Conservation (phyloP, 2,113 vertebrate species). For the Zootoca vivipara region DNA sequence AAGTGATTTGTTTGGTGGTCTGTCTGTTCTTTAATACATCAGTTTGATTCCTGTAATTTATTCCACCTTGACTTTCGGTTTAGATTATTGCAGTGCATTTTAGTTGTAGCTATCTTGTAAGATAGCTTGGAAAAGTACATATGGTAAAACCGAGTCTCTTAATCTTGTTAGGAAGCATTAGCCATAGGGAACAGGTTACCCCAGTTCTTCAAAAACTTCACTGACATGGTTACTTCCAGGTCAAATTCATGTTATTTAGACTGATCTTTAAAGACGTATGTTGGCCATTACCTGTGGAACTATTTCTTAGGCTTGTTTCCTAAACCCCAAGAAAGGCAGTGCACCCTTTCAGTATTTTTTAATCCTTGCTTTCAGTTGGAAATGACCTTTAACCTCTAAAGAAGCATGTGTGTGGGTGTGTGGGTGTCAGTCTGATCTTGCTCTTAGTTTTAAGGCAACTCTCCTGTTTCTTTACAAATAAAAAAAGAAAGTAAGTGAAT, state of each 20-base stretch:
- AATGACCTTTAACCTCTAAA: constrained; percentile 6
- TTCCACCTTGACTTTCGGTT: constrained; percentile 13
- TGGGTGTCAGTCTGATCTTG: neutral
- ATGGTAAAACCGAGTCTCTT: neutral
- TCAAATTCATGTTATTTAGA: constrained; percentile 20
- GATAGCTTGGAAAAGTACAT: neutral
- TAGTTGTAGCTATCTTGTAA: neutral
- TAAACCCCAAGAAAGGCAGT: neutral
- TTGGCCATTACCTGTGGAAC: constrained; percentile 6
- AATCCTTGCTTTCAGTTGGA: constrained; percentile 13
- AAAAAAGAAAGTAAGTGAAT: neutral
- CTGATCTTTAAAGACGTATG: constrained; percentile 13
- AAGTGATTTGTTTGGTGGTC: neutral
- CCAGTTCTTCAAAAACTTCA: constrained; percentile 6
- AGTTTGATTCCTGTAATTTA: neutral
- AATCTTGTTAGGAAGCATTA: constrained; percentile 6
- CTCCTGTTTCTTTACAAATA: neutral
- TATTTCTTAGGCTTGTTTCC: constrained; percentile 9
- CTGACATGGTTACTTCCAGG: constrained; percentile 21
- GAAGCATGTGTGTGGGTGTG: neutral
- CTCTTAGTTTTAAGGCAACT: neutral
- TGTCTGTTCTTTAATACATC: constrained; percentile 9
- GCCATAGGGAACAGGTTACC: constrained; percentile 15
- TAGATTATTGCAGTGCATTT: constrained; percentile 6
- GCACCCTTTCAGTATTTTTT: neutral